These are phyloP conservation scores for Apoderus coryli DNA, from an alignment of 2,888 invertebrate genomes.

Conservation along the genomic window DNA sequence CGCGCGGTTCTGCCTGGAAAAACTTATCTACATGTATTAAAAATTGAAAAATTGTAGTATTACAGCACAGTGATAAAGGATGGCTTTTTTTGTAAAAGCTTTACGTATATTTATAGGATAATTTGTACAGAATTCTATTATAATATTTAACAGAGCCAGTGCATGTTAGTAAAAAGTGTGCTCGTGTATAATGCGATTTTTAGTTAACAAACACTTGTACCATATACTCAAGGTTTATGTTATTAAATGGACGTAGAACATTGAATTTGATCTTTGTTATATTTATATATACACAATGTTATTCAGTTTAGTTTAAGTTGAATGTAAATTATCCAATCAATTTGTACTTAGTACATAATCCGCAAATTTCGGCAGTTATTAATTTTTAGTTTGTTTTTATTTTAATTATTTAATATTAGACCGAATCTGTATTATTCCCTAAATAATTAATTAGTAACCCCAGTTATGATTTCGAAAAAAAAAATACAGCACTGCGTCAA, in stretches of 20 bases:
- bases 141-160: too few relatives aligned
- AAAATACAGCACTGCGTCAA: too few relatives aligned
- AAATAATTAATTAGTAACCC: too few relatives aligned
- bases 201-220: slow-evolving; percentile 21
- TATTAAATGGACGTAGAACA: slow-evolving; percentile 32
- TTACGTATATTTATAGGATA: slow-evolving; percentile 21
- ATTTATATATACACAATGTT: slow-evolving; percentile 24
- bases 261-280: slow-evolving; percentile 27
- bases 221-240: slow-evolving; percentile 28
- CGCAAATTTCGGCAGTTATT: slow-evolving; percentile 31
- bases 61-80: slow-evolving; percentile 5
- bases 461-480: too few relatives aligned
- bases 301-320: slow-evolving; percentile 21
- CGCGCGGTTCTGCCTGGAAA: too few relatives aligned
- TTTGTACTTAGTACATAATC: slow-evolving; percentile 22
- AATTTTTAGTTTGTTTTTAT: slow-evolving; percentile 20
- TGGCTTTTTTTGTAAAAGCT: slow-evolving; percentile 11
- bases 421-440: too few relatives aligned
- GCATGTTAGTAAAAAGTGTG: slow-evolving; percentile 29
- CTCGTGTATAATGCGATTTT: slow-evolving; percentile 29
- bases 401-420: too few relatives aligned
- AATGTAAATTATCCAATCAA: slow-evolving; percentile 18
- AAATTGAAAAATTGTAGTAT: too few relatives aligned
- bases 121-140: slow-evolving; percentile 22
- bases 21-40: too few relatives aligned